Conservation (phyloP, 2,797 vertebrate species). For the Enteromius anoplus region DNA sequence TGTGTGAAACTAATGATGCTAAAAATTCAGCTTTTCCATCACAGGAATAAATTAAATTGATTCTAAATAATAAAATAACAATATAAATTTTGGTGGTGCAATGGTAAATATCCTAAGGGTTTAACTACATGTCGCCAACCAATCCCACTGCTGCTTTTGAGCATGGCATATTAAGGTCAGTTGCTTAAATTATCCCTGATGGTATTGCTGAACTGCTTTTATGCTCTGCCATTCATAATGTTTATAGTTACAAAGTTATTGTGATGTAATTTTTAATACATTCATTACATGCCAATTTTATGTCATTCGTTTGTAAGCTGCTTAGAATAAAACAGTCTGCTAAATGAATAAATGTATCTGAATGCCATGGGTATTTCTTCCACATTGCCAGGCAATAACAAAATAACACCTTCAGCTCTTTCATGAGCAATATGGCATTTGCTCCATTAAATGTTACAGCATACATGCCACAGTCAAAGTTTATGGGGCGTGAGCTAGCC, state of each 20-base stretch:
- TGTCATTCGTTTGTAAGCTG: neutral
- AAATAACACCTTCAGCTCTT: slow-evolving; percentile 4
- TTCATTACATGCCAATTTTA: neutral
- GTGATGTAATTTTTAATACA: neutral
- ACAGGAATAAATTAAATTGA: neutral
- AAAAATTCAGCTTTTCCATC: neutral
- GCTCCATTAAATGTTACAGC: slow-evolving; percentile 17
- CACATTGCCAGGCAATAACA: slow-evolving; percentile 6
- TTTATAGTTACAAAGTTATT: neutral
- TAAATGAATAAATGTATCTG: slow-evolving; percentile 17
- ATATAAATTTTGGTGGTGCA: neutral
- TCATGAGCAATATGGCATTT: slow-evolving; percentile 21
- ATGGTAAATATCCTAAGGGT: slow-evolving; percentile 39
- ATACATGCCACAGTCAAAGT: slow-evolving; percentile 19
- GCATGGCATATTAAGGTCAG: slow-evolving; percentile 29
- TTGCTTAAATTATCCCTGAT: slow-evolving; percentile 17
- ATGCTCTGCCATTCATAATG: slow-evolving; percentile 12
- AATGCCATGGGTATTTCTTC: neutral
- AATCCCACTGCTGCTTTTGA: neutral
- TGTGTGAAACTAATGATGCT: neutral
- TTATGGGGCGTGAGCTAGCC: slow-evolving; percentile 14
- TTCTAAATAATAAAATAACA: neutral
- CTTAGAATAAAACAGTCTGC: neutral
- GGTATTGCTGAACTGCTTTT: neutral
- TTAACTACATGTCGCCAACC: neutral